Evolutionary conservation across 2,113 vertebrate species (phyloP).

Genomic region (Microtus oregoni): DNA sequence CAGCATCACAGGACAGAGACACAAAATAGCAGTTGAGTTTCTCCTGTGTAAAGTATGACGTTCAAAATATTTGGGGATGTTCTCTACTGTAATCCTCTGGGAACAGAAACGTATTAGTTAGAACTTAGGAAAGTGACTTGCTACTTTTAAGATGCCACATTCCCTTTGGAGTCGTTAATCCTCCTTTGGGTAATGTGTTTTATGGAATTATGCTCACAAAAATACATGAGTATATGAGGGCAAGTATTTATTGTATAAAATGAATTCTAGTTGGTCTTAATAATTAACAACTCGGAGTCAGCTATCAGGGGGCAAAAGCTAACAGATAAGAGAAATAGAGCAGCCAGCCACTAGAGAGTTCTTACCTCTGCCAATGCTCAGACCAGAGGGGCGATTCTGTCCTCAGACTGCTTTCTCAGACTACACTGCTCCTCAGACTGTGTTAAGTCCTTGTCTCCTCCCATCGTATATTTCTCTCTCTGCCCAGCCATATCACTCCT

Average conservation of each 20-base stretch:
- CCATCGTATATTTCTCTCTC: no score
- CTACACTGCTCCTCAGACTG: no score
- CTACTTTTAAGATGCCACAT: background rate
- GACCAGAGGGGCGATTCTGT: no score
- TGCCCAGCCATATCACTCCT: no score
- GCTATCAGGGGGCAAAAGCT: no score
- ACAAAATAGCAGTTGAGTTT: background rate
- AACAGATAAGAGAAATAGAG: no score
- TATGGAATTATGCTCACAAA: background rate
- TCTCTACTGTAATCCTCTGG: background rate
- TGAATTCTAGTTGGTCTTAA: no score
- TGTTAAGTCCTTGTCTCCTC: no score
- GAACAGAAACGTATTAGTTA: background rate
- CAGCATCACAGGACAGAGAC: background rate
- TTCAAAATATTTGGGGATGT: constrained; percentile 8
- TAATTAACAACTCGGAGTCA: no score
- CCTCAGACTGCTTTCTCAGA: no score
- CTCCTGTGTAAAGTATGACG: background rate
- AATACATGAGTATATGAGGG: background rate
- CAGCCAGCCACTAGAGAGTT: no score
- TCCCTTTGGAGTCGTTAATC: background rate
- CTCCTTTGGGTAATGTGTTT: background rate
- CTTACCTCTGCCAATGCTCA: no score
- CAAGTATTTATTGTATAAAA: background rate
- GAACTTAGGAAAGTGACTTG: constrained; percentile 13